Conservation (phyloP, 2,113 vertebrate species). For the Heterochromis multidens region DNA sequence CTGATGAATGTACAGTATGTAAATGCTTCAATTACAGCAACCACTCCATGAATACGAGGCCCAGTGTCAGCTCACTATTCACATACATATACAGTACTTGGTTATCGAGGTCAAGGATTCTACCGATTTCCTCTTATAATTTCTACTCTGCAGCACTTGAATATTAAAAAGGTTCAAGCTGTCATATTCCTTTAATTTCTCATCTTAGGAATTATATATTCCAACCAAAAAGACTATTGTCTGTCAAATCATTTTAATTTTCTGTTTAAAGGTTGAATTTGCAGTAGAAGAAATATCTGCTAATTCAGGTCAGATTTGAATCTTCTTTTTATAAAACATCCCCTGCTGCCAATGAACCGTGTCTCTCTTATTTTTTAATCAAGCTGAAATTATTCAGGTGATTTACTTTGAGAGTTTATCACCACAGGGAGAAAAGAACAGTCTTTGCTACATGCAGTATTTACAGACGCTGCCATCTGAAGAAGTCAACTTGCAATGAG, state of each 20-base stretch:
- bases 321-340: neutral
- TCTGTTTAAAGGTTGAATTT: neutral
- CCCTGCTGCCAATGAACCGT: neutral
- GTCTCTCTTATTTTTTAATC: slow-evolving; percentile 3
- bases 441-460: neutral
- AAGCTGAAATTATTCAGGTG: slow-evolving; percentile 2
- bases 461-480: neutral
- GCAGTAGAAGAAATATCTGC: neutral
- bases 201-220: neutral
- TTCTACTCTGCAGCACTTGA: neutral
- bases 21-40: slow-evolving; percentile 5
- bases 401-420: slow-evolving; percentile 19
- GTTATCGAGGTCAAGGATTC: neutral
- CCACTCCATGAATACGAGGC: neutral
- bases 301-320: neutral
- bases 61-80: neutral
- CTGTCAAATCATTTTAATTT: neutral
- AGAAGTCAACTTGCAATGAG: neutral
- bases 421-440: neutral
- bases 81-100: neutral
- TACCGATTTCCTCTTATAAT: neutral
- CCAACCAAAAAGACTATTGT: neutral
- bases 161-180: neutral
- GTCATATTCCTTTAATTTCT: neutral
- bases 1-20: neutral